Evolutionary conservation across 37 sponge, comb jelly and placozoan species (phyloP).

Genomic region (Aplysina aerophoba): DNA sequence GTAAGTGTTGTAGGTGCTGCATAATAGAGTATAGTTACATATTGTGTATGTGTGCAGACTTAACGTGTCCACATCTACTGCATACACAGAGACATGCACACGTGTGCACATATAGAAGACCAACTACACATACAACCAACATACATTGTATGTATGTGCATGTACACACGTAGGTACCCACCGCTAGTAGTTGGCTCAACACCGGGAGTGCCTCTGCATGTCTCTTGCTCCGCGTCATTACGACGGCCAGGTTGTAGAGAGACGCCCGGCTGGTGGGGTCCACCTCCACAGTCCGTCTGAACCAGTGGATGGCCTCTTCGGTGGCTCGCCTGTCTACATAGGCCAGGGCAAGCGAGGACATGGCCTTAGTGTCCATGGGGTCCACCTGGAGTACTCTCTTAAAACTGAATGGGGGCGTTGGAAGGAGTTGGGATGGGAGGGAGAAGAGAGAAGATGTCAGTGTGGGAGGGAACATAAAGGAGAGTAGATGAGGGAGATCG

Average conservation of each 20-base stretch:
- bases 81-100: background rate
- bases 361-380: slow-evolving; percentile 5
- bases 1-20: too few species aligned
- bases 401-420: background rate
- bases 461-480: too few species aligned
- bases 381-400: slow-evolving; percentile 12
- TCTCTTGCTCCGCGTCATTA: background rate
- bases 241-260: slow-evolving; percentile 11
- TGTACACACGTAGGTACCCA: background rate
- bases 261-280: slow-evolving; percentile 3
- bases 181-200: background rate
- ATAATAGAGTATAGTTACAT: too few species aligned
- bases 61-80: background rate
- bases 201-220: background rate
- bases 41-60: too few species aligned
- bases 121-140: background rate
- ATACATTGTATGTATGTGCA: too few species aligned
- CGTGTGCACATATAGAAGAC: background rate
- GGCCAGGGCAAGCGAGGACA: slow-evolving; percentile 21
- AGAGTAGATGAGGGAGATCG: too few species aligned
- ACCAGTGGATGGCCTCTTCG: slow-evolving; percentile 36
- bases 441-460: too few species aligned
- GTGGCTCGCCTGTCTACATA: background rate
- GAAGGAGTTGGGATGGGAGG: too few species aligned
- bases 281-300: slow-evolving; percentile 1